Conservation (phyloP, 2,888 invertebrate genomes). For the Zaprionus bogoriensis region DNA sequence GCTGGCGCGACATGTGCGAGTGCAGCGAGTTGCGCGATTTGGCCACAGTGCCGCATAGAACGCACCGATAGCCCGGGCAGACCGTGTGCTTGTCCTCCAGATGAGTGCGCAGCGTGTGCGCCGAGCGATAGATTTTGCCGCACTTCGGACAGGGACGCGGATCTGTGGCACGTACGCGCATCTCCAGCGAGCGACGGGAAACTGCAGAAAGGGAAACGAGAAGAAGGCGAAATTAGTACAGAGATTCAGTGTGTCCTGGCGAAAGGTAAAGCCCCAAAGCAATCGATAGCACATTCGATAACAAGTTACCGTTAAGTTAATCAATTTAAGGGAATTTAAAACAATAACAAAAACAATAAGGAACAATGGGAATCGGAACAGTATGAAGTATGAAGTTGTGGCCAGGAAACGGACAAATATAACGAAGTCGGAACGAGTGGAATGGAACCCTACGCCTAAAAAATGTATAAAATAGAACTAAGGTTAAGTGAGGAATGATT, state of each 20-base stretch:
- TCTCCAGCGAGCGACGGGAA: constrained; percentile 91
- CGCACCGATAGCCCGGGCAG: constrained; percentile 95
- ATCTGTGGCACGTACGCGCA: constrained; percentile 95
- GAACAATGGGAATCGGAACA: no score
- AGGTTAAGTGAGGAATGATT: no score
- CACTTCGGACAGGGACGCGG: constrained; percentile 96
- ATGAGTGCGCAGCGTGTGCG: constrained; percentile 95
- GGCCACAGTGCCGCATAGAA: constrained; percentile 95
- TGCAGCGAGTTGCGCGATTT: constrained; percentile 95
- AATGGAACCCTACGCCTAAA: no score
- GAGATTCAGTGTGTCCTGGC: neutral
- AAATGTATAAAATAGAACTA: no score
- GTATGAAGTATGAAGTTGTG: no score
- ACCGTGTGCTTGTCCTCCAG: constrained; percentile 96
- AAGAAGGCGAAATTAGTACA: neutral
- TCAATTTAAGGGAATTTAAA: neutral
- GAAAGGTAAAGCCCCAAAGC: constrained; percentile 8
- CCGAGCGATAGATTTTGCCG: constrained; percentile 95
- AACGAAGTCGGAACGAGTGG: no score
- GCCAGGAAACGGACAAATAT: no score
- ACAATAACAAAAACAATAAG: no score
- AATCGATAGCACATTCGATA: constrained; percentile 1
- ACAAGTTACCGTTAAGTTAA: neutral
- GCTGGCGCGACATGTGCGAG: constrained; percentile 96
- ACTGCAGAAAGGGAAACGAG: constrained; percentile 82